Evolutionary conservation across 2,888 invertebrate species (phyloP).

Genomic region (Ellobium chinense): DNA sequence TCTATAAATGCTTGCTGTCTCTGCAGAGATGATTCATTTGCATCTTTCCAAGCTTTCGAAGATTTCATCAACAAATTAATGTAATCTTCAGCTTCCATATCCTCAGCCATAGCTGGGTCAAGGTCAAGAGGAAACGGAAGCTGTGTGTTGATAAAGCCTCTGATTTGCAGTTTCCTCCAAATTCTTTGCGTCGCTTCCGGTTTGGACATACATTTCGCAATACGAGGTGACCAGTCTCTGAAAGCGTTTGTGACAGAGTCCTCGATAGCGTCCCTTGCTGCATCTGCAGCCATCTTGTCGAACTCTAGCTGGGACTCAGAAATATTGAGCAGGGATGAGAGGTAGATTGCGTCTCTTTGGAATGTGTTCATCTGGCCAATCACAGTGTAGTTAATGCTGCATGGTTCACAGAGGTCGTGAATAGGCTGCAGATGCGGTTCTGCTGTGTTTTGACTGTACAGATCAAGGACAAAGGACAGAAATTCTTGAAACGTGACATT

Average conservation of each 20-base stretch:
- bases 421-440: slow-evolving; percentile 39
- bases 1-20: slow-evolving; percentile 18
- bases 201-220: slow-evolving; percentile 28
- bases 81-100: slow-evolving; percentile 8
- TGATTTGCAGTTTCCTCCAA: slow-evolving; percentile 42
- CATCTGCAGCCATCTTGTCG: background rate
- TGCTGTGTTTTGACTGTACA: background rate
- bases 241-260: slow-evolving; percentile 42
- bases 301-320: slow-evolving; percentile 7
- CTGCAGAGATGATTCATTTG: slow-evolving; percentile 4
- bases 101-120: background rate
- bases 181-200: slow-evolving; percentile 19
- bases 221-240: background rate
- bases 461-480: slow-evolving; percentile 50
- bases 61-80: background rate
- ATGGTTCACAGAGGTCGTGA: slow-evolving; percentile 39
- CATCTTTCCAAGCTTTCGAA: background rate
- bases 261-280: slow-evolving; percentile 21
- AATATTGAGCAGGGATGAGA: slow-evolving; percentile 25
- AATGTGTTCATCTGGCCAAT: slow-evolving; percentile 48
- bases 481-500: slow-evolving; percentile 58
- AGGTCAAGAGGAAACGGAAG: slow-evolving; percentile 26
- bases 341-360: slow-evolving; percentile 32
- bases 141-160: slow-evolving; percentile 32
- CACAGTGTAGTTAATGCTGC: slow-evolving; percentile 43